Evolutionary conservation across 2,888 invertebrate genomes (phyloP), one percentile per base, ranked within the genome.

Genomic region (Apodemia mormo): DNA sequence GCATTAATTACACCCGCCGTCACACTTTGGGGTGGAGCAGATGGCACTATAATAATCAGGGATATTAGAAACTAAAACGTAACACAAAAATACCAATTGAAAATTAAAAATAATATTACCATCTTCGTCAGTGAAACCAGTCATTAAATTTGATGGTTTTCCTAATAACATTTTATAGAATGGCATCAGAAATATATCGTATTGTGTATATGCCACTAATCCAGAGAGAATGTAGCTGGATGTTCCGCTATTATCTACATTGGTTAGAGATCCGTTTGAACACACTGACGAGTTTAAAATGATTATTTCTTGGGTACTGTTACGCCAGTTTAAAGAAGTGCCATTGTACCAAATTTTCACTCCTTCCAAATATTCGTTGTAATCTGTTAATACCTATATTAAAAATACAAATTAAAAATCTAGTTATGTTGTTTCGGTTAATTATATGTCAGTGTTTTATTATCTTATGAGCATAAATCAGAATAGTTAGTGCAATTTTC

Each of bases 181-280:
- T 0, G 98, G 98, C 80, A 97, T 96, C 71, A 98, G 94, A 85
- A 98, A 98, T 81, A 99, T 96, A 87, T 98, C 98, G 85, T 99
- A 99, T 83, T 96, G 96, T 43, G 97, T 97, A 85, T 95, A 97
- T 75, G 98, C 97, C 81, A 96, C 95, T 77, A 99, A 90, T 77
- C 96, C 96, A 9, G 96, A 95, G 29, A 97, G 94, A 14, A 96
- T 94, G 83, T 96, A 96, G 80, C 96, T 96, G 43, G 96, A 96
- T 7, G 96, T 95, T 66, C 95, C 95, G 74, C 95, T 95, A 77
- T 95, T 95, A 78, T 95, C 94, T 1, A 96, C 95, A 54, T 96
- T 96, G 68, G 95, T 95, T 84, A 96, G 94, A 76, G 95, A 95
- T 76, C 95, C 96, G 78, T 95, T 95, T 40, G 89, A 87, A 76